A percentile compares a stretch with the other conserved stretches of the same genome.
phyloP scores from a whole-genome alignment of 2,113 vertebrate genomes.

The Prionailurus bengalensis region DNA sequence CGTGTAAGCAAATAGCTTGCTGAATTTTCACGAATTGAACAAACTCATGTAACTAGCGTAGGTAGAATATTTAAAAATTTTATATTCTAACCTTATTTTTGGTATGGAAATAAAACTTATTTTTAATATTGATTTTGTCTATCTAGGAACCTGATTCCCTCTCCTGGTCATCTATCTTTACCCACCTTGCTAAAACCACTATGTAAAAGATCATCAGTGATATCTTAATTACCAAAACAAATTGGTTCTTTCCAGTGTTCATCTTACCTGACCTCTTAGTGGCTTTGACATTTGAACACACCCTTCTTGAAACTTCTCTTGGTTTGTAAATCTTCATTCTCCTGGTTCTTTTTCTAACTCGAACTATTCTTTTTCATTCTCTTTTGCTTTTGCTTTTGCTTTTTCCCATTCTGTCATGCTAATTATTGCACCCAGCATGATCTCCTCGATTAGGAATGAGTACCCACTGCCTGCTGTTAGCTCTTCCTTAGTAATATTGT shows the following conservation, averaged over 20 bases:
- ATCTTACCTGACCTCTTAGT: background rate
- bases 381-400: constrained; percentile 44
- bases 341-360: constrained; percentile 21
- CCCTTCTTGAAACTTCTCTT: constrained; percentile 44
- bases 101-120: background rate
- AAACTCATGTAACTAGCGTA: constrained; percentile 16
- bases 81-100: constrained; percentile 51
- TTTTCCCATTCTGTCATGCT: constrained; percentile 36
- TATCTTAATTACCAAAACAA: constrained; percentile 30
- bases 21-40: constrained; percentile 25
- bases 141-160: background rate
- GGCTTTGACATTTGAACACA: background rate
- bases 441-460: background rate
- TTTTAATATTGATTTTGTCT: constrained; percentile 21
- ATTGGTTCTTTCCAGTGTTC: constrained; percentile 1
- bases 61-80: constrained; percentile 36
- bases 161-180: background rate
- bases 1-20: background rate
- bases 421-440: constrained; percentile 10
- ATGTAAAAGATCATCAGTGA: background rate
- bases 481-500: constrained; percentile 33
- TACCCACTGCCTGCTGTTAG: constrained; percentile 17
- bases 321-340: constrained; percentile 46
- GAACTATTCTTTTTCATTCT: constrained; percentile 17
- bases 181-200: background rate